Evolutionary conservation across 2,797 vertebrate species (phyloP).

Genomic region (Salmo trutta): DNA sequence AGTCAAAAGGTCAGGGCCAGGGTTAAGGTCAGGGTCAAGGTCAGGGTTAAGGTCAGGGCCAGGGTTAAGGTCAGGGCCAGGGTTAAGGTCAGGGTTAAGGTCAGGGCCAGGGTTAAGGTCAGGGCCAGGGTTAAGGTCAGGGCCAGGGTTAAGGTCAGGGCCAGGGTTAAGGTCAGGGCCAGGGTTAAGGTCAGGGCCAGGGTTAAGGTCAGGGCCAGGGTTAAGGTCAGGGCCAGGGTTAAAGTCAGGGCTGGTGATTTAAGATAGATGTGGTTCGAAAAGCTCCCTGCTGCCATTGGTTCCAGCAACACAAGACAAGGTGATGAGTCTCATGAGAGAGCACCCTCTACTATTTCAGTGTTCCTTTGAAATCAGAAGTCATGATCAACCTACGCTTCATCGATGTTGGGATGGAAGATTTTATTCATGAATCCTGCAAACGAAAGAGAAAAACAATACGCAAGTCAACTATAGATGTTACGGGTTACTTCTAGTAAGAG

Average conservation of each 20-base stretch:
- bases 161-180: no score
- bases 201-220: no score
- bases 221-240: no score
- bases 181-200: no score
- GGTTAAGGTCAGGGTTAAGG: no score
- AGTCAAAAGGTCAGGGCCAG: background rate
- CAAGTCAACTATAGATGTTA: background rate
- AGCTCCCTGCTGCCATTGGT: background rate
- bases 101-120: no score
- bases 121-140: no score
- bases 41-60: background rate
- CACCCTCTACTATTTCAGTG: background rate
- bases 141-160: background rate
- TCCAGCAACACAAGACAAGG: background rate
- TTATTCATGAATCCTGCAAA: constrained; percentile 95
- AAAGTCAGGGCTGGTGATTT: background rate
- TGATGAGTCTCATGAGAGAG: background rate
- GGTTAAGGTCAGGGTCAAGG: background rate
- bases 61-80: no score
- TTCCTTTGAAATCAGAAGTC: background rate
- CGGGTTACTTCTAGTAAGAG: background rate
- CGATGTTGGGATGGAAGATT: constrained; percentile 98
- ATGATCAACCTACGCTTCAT: constrained; percentile 89
- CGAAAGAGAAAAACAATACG: constrained; percentile 13
- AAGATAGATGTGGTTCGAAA: background rate